Base-by-base conservation (phyloP, 2,888 invertebrate species). In the Cylloceria caligata region DNA sequence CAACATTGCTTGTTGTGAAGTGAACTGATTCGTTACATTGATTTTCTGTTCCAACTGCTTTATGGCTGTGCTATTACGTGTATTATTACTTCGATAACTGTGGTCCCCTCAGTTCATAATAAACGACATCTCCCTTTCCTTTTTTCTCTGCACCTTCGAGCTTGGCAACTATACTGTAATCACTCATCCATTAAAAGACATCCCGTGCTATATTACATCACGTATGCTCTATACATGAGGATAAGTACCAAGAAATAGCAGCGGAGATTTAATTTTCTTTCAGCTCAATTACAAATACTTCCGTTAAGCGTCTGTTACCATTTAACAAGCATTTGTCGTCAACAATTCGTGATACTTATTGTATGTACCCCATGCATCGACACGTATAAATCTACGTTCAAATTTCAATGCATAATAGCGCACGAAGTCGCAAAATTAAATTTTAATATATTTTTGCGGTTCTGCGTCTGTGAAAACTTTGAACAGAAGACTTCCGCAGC, bases 351-450 rank as follows among this genome's bases (percentile, higher is more conserved):
- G 69, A 72, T 77, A 62, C 65, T n/a, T n/a, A n/a, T 71, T 62
- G 49, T 52, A 60, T 60, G 68, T 76, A 60, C 65, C 72, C 52
- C 49, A 49, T 30, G 49, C 67, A 55, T 47, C 45, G 45, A 42
- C 67, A 62, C 55, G 45, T 45, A 42, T 27, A 72, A 30, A 75
- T 6, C 36, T 27, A 6, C 73, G 60, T 52, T 6, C 27, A 81
- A 84, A 80, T 84, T 81, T 75, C 67, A 83, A 84, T 84, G 77
- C 76, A 80, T 83, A 83, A 81, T 81, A 55, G 45, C 81, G 47
- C 64, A 55, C 47, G 72, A 39, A 36, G 65, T 73, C 68, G 74
- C 71, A 80, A 81, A 83, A 83, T 84, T 83, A 72, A 81, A 83
- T 84, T 81, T 81, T 84, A 84, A 83, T 84, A 64, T 79, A 79